Conservation (phyloP, 2,113 vertebrate species). For the Melanerpes aurifrons region DNA sequence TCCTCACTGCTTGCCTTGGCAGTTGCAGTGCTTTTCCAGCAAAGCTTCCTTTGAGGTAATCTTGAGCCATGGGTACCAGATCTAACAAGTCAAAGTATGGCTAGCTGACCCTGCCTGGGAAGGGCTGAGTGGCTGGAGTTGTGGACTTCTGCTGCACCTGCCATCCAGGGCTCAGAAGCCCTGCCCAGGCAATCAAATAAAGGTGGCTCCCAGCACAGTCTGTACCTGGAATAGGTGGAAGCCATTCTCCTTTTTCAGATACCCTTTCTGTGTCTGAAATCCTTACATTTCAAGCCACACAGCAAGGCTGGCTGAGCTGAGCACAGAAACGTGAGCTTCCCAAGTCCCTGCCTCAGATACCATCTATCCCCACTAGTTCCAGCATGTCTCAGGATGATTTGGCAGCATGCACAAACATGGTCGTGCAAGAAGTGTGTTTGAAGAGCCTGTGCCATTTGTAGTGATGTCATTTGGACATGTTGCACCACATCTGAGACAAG, state of each 20-base stretch:
- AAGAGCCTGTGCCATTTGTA: conserved; percentile 42
- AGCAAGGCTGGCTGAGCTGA: not conserved
- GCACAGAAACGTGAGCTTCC: not conserved
- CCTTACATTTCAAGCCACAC: not conserved
- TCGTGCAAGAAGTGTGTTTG: conserved; percentile 39
- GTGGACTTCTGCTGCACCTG: not conserved
- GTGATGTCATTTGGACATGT: conserved; percentile 65
- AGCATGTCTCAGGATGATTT: conserved; percentile 50
- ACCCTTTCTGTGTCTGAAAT: conserved; percentile 2
- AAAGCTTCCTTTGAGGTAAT: conserved; percentile 51
- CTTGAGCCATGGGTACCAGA: conserved; percentile 35
- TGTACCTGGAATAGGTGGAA: not conserved
- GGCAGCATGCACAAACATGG: conserved; percentile 42
- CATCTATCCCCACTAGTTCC: conserved; percentile 36
- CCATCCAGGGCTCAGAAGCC: not conserved
- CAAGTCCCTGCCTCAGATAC: conserved; percentile 29
- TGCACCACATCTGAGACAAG: conserved; percentile 63
- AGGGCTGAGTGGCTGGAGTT: not conserved
- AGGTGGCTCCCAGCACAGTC: not conserved
- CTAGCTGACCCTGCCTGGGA: conserved; percentile 41
- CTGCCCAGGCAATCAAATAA: conserved; percentile 14
- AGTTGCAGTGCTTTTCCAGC: conserved; percentile 53
- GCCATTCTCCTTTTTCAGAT: conserved; percentile 14
- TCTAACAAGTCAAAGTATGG: conserved; percentile 56
- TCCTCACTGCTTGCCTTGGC: conserved; percentile 54